Evolutionary conservation across 2,888 invertebrate species (phyloP).

Genomic region (Pristionchus fissidentatus): DNA sequence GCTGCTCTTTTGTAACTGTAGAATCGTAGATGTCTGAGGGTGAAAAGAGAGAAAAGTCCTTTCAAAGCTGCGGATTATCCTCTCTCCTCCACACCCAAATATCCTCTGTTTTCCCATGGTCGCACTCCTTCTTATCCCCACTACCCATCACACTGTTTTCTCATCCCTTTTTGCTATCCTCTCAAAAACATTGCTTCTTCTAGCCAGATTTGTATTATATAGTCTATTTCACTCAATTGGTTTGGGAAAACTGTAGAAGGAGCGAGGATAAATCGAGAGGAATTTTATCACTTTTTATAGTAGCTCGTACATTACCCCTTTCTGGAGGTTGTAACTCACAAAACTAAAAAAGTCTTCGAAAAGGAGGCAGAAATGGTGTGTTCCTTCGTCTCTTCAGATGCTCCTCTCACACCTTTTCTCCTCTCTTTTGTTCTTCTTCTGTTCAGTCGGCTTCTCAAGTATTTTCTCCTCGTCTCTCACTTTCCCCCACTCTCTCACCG

Average conservation of each 20-base stretch:
- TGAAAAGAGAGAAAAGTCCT: no score
- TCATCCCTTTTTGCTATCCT: neutral
- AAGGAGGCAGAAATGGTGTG: constrained; percentile 6
- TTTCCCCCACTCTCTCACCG: no score
- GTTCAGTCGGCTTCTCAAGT: neutral
- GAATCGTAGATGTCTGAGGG: no score
- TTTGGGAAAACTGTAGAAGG: no score
- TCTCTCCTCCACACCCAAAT: neutral
- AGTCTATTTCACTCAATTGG: no score
- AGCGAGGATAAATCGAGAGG: no score
- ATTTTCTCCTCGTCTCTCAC: neutral
- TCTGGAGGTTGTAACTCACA: no score
- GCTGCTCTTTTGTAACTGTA: no score
- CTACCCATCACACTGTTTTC: constrained; percentile 19
- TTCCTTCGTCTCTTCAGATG: neutral
- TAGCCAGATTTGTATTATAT: no score
- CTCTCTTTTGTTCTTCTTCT: neutral
- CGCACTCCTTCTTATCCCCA: constrained; percentile 10
- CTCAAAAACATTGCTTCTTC: neutral
- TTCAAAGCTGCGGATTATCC: no score
- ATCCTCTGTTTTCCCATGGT: neutral
- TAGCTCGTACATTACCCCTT: no score
- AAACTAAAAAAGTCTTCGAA: constrained; percentile 1
- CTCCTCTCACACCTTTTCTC: constrained; percentile 14
- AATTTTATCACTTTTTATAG: no score